Base-by-base conservation (phyloP, 2,888 invertebrate species). In the Cerceris ruficornis region DNA sequence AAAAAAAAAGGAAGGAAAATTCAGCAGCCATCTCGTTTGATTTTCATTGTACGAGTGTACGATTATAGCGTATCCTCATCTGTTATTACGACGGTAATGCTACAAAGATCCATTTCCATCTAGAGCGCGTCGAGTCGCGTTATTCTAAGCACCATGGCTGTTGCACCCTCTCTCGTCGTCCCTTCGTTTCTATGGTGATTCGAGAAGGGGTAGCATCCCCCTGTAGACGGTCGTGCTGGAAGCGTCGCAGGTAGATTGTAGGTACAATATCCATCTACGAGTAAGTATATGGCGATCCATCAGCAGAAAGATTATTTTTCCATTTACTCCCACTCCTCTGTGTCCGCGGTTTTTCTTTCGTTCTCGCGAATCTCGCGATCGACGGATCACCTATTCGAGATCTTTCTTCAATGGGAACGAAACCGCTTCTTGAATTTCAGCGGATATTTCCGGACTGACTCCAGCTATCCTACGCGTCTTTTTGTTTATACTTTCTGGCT, bases 151-250 rank as follows among this genome's bases (percentile, higher is more conserved):
- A 74, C 67, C 79, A 70, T 76, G 80, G 86, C 84, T 81, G 76
- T 85, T 79, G 77, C 85, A 77, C 81, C 79, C 83, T 76, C 79
- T 77, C 75, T 64, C 41, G 59, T 62, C 71, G 60, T 82, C 83
- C 76, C 83, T 81, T 85, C 68, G 85, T 85, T 85, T 85, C 85
- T 85, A 85, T 85, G 87, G 88, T 78, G 83, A 87, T 80, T 62
- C 71, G 49, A 74, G 74, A 75, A 78, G 84, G 87, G 86, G 65
- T 77, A 62, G 75, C 76, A 74, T 85, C 86, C 83, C 28, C 82
- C 69, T 61, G 72, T 66, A 75, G 80, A 60, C 79, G 76, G 74
- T 28, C 28, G 28, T 28, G 4, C 28, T 75, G 57, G 69, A 14
- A 75, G 58, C 69, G 66, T 60, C 72, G 77, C 84, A 83, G 84